Base-by-base conservation (phyloP, 64 coral and sea anemone species). In the Pocillopora verrucosa region DNA sequence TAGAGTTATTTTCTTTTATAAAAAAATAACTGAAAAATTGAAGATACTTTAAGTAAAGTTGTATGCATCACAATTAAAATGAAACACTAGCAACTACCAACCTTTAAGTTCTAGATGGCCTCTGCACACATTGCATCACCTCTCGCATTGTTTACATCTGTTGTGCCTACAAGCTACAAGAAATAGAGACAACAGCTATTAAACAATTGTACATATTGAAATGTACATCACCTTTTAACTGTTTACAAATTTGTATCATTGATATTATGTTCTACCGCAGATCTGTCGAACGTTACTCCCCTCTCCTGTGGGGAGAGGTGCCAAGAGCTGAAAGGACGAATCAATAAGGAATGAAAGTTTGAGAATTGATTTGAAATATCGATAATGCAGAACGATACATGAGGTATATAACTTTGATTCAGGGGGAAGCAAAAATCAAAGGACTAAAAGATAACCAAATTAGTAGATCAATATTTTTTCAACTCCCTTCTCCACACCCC, bases 41-140 rank as follows among this genome's bases (percentile, higher is more conserved):
- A 30, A 30, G 30, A 30, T 30, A 30, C 30, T 19, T 5, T 65
- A 19, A 65, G 1, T 65, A 67, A 20, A 67, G 17, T 16, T 22
- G 7, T 67, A 10, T 67, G 4, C 7, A 19, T 1, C 22, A 67
- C 16, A 0, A 20, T 20, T 67, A 30, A 30, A 30, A 30, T 30
- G 30, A 30, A 22, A 67, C 17, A 1, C 5, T 2, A 67, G 4
- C 64, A 67, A 22, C 16, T 62, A 59, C 24, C 10, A 61, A 99
- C 97, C 89, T 99, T 99, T 41, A 99, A 67, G 25, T 93, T 95
- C 38, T 95, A 90, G 10, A 99, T 99, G 62, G 93, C 97, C 56
- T 93, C 88, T 10, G 95, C 57, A 41, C 94, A 99, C 79, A 95
- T 91, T 16, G 90, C 76, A 72, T 99, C 97, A 37, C 97, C 97